Conservation (phyloP, 2,888 invertebrate species). For the Oasisia sp. region DNA sequence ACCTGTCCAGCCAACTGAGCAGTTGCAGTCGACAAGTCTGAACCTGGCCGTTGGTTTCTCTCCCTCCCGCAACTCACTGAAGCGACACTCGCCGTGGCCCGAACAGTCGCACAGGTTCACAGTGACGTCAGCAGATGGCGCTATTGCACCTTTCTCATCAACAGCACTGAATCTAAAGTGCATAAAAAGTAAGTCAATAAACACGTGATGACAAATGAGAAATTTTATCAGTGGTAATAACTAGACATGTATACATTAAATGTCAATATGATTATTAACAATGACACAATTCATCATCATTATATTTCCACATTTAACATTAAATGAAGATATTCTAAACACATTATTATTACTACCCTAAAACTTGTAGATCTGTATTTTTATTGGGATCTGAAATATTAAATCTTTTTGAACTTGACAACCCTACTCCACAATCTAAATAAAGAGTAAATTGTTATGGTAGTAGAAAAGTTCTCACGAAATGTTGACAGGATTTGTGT, state of each 20-base stretch:
- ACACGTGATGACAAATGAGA: no score
- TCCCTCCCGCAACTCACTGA: neutral
- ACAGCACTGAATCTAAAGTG: neutral
- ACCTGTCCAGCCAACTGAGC: slow-evolving; percentile 4
- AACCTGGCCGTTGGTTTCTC: neutral
- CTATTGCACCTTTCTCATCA: neutral
- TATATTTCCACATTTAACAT: no score
- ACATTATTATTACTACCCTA: no score
- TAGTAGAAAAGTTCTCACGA: no score
- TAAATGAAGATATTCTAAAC: no score
- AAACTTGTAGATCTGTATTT: no score
- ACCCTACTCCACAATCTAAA: neutral
- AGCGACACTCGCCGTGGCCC: neutral
- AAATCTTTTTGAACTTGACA: neutral
- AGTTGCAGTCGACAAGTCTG: slow-evolving; percentile 4
- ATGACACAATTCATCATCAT: neutral
- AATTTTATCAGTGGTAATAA: no score
- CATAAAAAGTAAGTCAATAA: no score
- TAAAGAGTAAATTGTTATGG: neutral
- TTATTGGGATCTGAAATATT: neutral
- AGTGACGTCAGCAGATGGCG: neutral
- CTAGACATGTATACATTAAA: no score
- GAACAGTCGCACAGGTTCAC: neutral
- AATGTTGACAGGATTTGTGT: no score
- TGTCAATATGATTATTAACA: no score